Percentiles rank a stretch among this genome's conserved stretches.
These are phyloP conservation scores for Calliphora vomitoria DNA, from an alignment of 2,888 invertebrate genomes.

Conservation along the genomic window DNA sequence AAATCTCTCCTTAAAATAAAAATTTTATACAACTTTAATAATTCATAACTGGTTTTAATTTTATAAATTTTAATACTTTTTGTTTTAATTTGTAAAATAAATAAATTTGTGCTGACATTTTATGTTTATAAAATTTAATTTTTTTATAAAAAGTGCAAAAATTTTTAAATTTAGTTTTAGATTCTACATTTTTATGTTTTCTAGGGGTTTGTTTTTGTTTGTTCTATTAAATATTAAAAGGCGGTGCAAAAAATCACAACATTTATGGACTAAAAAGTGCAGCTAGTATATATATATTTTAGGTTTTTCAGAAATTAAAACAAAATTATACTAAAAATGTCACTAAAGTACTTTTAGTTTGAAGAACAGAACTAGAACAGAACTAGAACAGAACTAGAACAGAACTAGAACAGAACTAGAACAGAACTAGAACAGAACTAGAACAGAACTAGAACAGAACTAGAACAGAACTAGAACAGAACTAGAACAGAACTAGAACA, in stretches of 20 bases:
- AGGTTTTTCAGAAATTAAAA: constrained; percentile 5
- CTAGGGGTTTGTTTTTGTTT: neutral
- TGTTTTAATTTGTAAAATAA: constrained; percentile 36
- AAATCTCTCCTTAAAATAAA: constrained; percentile 69
- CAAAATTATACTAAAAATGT: constrained; percentile 1
- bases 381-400: too few relatives aligned
- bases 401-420: too few relatives aligned
- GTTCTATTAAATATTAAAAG: constrained; percentile 53
- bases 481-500: too few relatives aligned
- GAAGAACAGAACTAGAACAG: too few relatives aligned
- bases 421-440: too few relatives aligned
- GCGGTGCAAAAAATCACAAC: constrained; percentile 74
- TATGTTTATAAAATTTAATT: constrained; percentile 1
- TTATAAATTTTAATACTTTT: constrained; percentile 34
- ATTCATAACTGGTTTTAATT: constrained; percentile 17
- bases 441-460: neutral
- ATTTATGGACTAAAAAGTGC: constrained; percentile 69
- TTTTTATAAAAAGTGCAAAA: constrained; percentile 67
- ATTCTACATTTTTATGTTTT: constrained; percentile 29
- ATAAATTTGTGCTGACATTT: constrained; percentile 54
- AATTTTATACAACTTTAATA: neutral
- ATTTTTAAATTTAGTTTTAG: constrained; percentile 5
- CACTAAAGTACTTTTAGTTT: too few relatives aligned
- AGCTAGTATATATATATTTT: constrained; percentile 38
- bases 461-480: too few relatives aligned